Conservation (phyloP, 2,888 invertebrate species). For the Dendrolimus houi region DNA sequence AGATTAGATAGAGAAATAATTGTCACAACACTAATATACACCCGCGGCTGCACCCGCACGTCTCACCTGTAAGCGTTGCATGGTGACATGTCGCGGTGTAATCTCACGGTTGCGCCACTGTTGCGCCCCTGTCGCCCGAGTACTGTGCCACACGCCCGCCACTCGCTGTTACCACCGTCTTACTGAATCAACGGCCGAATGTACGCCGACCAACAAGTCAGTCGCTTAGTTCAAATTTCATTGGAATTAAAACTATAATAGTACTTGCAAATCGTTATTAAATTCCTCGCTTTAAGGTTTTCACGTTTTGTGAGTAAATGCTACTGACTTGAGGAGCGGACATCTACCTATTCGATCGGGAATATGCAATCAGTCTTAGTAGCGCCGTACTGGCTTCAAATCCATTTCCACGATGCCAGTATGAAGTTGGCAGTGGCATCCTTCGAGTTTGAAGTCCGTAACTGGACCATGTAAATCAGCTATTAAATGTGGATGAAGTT, state of each 20-base stretch:
- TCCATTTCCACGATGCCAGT: no score
- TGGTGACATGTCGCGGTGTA: constrained; percentile 4
- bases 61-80: constrained; percentile 9
- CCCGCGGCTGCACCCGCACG: not conserved
- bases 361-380: not conserved
- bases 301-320: no score
- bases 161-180: constrained; percentile 18
- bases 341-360: no score
- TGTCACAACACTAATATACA: not conserved
- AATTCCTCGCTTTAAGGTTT: no score
- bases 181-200: constrained; percentile 1
- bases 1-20: no score
- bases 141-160: constrained; percentile 19
- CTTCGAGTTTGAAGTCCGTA: not conserved
- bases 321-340: no score
- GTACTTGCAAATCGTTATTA: no score
- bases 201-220: not conserved
- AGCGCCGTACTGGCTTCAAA: not conserved
- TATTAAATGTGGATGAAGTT: no score
- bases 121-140: constrained; percentile 3
- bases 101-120: constrained; percentile 1
- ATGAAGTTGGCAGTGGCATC: no score
- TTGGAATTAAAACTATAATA: not conserved
- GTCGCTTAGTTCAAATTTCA: not conserved
- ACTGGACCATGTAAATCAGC: not conserved